Percentiles rank a stretch among this genome's conserved stretches.
Conservation (phyloP, 2,113 vertebrate genomes). For the Hylia prasina region DNA sequence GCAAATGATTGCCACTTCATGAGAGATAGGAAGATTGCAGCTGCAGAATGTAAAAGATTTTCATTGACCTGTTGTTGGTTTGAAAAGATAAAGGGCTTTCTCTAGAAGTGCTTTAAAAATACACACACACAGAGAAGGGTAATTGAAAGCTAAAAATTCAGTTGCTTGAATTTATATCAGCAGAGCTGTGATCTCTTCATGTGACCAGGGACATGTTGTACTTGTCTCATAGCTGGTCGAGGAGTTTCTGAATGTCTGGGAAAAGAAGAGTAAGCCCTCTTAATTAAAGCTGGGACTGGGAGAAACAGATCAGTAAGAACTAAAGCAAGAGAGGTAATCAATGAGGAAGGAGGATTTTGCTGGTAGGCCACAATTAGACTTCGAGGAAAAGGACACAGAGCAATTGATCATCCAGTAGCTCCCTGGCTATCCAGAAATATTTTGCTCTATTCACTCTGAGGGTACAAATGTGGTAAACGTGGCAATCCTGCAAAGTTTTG, state of each 20-base stretch:
- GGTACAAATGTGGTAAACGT: not conserved
- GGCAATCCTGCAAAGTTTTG: not conserved
- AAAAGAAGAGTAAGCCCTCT: not conserved
- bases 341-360: constrained; percentile 11
- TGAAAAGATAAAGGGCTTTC: not conserved
- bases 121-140: not conserved
- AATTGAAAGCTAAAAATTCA: not conserved
- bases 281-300: constrained; percentile 36
- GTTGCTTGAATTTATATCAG: not conserved
- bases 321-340: constrained; percentile 27
- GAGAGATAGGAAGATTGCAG: not conserved
- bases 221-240: not conserved
- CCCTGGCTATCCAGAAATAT: not conserved
- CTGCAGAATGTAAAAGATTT: not conserved
- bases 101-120: not conserved
- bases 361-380: constrained; percentile 43
- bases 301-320: constrained; percentile 20
- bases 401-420: not conserved
- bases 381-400: not conserved
- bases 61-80: not conserved
- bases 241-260: not conserved
- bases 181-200: not conserved
- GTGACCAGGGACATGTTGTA: not conserved
- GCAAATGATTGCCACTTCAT: not conserved
- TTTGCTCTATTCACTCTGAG: not conserved